Conservation (phyloP, 2,888 invertebrate species). For the Macroteleia sp. region DNA sequence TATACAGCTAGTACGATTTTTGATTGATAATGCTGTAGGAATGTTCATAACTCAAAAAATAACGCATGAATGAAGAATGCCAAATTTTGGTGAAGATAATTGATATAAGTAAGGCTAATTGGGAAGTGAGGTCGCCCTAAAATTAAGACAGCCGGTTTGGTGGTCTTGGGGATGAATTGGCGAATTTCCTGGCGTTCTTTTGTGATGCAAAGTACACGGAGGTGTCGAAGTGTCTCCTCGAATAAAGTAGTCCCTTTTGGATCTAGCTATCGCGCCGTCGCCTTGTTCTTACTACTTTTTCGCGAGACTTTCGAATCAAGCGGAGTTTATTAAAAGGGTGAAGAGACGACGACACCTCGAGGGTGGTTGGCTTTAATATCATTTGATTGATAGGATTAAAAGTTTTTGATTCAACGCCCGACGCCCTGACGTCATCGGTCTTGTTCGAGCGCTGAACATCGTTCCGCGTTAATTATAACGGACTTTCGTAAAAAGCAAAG, state of each 20-base stretch:
- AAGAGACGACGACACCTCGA: too few relatives aligned
- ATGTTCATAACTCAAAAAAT: constrained; percentile 30
- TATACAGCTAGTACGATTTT: constrained; percentile 1
- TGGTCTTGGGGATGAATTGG: constrained; percentile 75
- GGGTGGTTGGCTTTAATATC: constrained; percentile 70
- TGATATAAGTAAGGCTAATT: constrained; percentile 48
- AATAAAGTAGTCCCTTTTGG: constrained; percentile 79
- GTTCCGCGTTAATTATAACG: constrained; percentile 66
- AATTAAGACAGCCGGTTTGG: constrained; percentile 34
- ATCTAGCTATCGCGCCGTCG: constrained; percentile 60
- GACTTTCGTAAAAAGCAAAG: constrained; percentile 65
- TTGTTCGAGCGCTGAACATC: constrained; percentile 63
- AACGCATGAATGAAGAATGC: too few relatives aligned
- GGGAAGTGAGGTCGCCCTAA: constrained; percentile 36
- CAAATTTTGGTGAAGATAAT: too few relatives aligned
- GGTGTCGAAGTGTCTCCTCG: constrained; percentile 71
- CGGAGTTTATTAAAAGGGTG: constrained; percentile 80
- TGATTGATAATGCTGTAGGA: constrained; percentile 42
- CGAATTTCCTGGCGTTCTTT: constrained; percentile 78
- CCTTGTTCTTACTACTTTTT: constrained; percentile 71
- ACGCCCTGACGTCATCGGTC: constrained; percentile 56
- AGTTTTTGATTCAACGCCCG: constrained; percentile 69
- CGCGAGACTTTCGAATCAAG: constrained; percentile 76
- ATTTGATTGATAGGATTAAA: constrained; percentile 81
- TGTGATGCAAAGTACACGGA: constrained; percentile 77